Evolutionary conservation across 2,113 vertebrate species (phyloP).

Genomic region (Mus musculus): GRCm39 chr7:28153501-28154000

Average conservation of each 20-base stretch:
- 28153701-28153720: neutral
- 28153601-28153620: neutral
- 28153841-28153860: neutral
- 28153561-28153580: neutral
- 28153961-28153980: neutral
- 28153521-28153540: neutral
- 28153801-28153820: neutral
- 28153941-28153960: conserved; percentile 81
- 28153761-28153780: neutral
- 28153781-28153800: neutral
- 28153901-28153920: conserved; percentile 66
- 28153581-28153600: neutral
- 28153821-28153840: neutral
- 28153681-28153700: neutral
- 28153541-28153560: neutral
- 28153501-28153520: neutral
- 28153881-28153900: conserved; percentile 14
- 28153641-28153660: neutral
- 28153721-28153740: neutral
- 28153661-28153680: neutral
- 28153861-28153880: neutral
- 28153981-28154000: neutral
- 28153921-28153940: conserved; percentile 82
- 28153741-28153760: neutral
- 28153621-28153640: neutral